A percentile compares a stretch with the other conserved stretches of the same genome.
Evolutionary conservation across 2,113 vertebrate genomes (phyloP).

Genomic region (Accipiter cooperii): DNA sequence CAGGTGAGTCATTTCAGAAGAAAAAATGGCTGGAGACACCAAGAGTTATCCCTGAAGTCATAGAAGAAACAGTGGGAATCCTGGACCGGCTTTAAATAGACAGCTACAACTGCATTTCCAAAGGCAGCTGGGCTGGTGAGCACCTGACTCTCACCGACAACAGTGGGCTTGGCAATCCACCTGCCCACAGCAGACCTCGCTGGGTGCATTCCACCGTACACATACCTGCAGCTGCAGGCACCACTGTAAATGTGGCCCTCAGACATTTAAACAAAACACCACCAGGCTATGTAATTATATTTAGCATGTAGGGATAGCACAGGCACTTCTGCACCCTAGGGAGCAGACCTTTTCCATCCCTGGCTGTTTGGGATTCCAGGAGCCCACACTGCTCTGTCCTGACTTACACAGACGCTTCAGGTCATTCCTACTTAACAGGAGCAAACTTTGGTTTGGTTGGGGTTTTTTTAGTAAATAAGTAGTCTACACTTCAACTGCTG

Average conservation of each 20-base stretch:
- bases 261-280: not conserved
- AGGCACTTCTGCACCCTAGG: not conserved
- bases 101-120: not conserved
- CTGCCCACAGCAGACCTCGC: not conserved
- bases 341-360: not conserved
- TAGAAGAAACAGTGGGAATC: not conserved
- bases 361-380: not conserved
- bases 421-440: not conserved
- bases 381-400: not conserved
- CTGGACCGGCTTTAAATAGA: not conserved
- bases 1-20: constrained; percentile 35
- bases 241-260: not conserved
- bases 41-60: not conserved
- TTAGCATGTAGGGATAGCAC: not conserved
- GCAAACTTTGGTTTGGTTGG: not conserved
- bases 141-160: not conserved
- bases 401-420: not conserved
- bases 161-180: not conserved
- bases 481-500: not conserved
- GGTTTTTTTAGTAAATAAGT: not conserved
- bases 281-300: not conserved
- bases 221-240: not conserved
- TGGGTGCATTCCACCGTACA: not conserved
- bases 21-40: not conserved
- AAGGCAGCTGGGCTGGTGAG: not conserved